These are phyloP conservation scores for Parotia lawesii DNA, from an alignment of 2,113 vertebrate species.

Conservation along the genomic window DNA sequence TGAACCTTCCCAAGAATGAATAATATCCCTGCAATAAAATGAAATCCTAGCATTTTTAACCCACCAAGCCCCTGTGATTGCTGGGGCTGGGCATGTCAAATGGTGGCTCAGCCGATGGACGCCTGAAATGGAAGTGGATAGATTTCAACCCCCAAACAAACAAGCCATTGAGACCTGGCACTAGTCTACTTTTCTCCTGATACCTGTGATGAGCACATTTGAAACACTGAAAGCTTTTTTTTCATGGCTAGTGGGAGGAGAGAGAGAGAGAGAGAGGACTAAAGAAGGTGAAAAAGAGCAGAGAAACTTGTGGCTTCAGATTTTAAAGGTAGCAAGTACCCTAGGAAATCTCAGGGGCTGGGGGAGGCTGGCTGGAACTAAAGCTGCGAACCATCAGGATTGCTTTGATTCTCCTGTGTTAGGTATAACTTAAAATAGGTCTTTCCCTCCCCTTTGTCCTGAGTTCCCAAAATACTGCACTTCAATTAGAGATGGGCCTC, in stretches of 20 bases:
- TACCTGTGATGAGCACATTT: background rate
- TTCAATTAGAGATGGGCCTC: background rate
- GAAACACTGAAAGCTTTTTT: background rate
- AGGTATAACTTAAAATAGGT: background rate
- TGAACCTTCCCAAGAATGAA: conserved; percentile 65
- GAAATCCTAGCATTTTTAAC: conserved; percentile 65
- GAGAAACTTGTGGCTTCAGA: background rate
- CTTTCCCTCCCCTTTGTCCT: background rate
- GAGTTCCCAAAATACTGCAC: background rate
- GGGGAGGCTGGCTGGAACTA: background rate
- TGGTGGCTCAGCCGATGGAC: background rate
- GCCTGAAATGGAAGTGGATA: background rate
- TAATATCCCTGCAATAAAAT: conserved; percentile 66
- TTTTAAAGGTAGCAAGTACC: background rate
- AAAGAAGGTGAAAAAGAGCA: background rate
- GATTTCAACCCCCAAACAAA: background rate
- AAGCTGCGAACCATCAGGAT: background rate
- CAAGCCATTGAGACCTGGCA: background rate
- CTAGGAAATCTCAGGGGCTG: background rate
- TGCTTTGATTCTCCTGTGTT: background rate
- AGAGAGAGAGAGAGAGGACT: background rate
- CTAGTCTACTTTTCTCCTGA: background rate
- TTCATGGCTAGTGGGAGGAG: background rate
- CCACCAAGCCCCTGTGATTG: background rate
- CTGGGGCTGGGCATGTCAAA: background rate